phyloP scores from a whole-genome alignment of 1,140 invertebrate genomes.

The Semibalanus balanoides region DNA sequence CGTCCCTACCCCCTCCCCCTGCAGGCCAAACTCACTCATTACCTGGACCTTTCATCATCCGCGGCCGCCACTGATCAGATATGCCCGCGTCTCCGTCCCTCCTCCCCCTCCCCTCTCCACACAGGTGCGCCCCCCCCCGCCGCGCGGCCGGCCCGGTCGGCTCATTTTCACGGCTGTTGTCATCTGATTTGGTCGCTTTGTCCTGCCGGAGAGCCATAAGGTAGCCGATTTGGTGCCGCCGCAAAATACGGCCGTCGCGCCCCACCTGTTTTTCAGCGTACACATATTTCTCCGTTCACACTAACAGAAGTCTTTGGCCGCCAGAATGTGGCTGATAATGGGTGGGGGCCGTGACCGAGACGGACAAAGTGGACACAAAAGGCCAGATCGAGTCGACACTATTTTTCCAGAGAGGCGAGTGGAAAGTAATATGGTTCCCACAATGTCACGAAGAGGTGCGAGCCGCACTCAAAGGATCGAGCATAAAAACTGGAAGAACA shows the following conservation, averaged over 20 bases:
- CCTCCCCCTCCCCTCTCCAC: not conserved
- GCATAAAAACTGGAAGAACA: not conserved
- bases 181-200: not conserved
- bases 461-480: not conserved
- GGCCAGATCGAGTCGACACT: not conserved
- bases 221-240: not conserved
- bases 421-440: not conserved
- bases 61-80: too few species aligned
- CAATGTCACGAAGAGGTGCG: slow-evolving; percentile 1
- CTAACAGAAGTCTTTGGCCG: not conserved
- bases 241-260: not conserved
- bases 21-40: too few species aligned
- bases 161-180: not conserved
- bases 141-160: too few species aligned
- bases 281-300: not conserved
- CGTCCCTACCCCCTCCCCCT: too few species aligned
- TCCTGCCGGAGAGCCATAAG: not conserved
- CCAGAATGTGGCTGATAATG: not conserved
- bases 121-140: too few species aligned
- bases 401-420: not conserved
- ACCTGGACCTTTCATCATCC: too few species aligned
- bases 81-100: too few species aligned
- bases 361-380: not conserved
- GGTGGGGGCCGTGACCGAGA: not conserved
- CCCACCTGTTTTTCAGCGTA: not conserved